A percentile compares a stretch with the other conserved stretches of the same genome.
Evolutionary conservation across 1,140 invertebrate species (phyloP).

Genomic region (Scaptomyza montana): DNA sequence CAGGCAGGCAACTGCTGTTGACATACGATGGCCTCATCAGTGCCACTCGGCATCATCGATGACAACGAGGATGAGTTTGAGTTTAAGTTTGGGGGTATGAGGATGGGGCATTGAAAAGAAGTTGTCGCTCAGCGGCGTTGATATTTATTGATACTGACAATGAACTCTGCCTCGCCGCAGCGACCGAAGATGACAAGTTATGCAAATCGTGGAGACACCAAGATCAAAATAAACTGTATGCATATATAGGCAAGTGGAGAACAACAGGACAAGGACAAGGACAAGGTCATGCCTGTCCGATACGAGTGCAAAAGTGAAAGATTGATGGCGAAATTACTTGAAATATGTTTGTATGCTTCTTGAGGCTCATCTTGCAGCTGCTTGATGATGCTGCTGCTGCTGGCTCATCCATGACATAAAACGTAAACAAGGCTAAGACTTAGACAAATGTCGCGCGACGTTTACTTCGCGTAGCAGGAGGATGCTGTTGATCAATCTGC

Average conservation of each 20-base stretch:
- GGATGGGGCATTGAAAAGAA: slow-evolving; percentile 47
- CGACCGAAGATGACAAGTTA: slow-evolving; percentile 72
- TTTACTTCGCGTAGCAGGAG: neutral
- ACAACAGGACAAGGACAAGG: slow-evolving; percentile 53
- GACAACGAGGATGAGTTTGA: slow-evolving; percentile 10
- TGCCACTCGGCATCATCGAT: slow-evolving; percentile 69
- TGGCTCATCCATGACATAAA: slow-evolving; percentile 58
- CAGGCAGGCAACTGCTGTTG: slow-evolving; percentile 51
- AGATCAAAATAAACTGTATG: slow-evolving; percentile 81
- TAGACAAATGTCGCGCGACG: slow-evolving; percentile 67
- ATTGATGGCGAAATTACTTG: slow-evolving; percentile 82
- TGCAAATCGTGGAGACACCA: slow-evolving; percentile 80
- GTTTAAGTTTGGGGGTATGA: neutral
- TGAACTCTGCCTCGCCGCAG: slow-evolving; percentile 53
- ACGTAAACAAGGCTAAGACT: slow-evolving; percentile 58
- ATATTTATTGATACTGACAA: slow-evolving; percentile 82
- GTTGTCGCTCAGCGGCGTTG: slow-evolving; percentile 75
- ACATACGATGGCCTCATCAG: slow-evolving; percentile 75
- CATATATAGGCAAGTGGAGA: slow-evolving; percentile 36
- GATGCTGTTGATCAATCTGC: slow-evolving; percentile 69
- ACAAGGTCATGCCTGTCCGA: slow-evolving; percentile 72
- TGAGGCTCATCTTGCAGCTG: neutral
- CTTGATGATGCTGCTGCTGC: neutral
- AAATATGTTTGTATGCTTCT: slow-evolving; percentile 58
- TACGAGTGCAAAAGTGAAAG: slow-evolving; percentile 82